These are phyloP conservation scores for Arge pagana DNA, from an alignment of 2,888 invertebrate genomes.

Conservation along the genomic window DNA sequence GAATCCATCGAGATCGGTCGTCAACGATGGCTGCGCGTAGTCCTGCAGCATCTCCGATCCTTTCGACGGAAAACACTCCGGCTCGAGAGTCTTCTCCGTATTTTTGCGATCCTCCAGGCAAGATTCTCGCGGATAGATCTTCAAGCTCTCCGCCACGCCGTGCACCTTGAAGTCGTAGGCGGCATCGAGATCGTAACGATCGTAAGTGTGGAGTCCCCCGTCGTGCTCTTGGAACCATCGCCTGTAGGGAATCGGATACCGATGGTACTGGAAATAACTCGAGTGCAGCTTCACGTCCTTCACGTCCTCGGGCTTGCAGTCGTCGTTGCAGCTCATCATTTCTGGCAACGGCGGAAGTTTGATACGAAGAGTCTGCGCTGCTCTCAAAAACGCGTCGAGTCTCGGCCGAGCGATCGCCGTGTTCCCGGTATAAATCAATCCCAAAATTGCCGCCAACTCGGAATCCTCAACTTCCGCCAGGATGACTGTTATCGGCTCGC, in stretches of 20 bases:
- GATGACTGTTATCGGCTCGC: constrained; percentile 66
- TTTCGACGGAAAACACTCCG: too few species aligned
- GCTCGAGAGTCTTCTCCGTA: constrained; percentile 1
- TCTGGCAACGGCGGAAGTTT: constrained; percentile 42
- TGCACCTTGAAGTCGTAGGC: constrained; percentile 5
- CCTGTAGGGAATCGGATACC: constrained; percentile 33
- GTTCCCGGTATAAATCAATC: constrained; percentile 73
- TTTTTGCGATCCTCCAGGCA: neutral
- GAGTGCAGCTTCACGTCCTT: constrained; percentile 40
- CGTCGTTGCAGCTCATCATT: constrained; percentile 22
- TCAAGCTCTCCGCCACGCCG: constrained; percentile 2
- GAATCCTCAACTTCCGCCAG: constrained; percentile 68
- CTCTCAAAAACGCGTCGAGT: constrained; percentile 65
- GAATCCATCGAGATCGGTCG: too few species aligned
- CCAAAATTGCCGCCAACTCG: constrained; percentile 67
- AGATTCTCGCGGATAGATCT: neutral
- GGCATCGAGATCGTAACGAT: constrained; percentile 2
- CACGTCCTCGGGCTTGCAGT: constrained; percentile 39
- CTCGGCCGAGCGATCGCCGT: constrained; percentile 65
- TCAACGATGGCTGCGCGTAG: too few species aligned
- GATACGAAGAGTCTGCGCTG: constrained; percentile 56
- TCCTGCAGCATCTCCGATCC: too few species aligned
- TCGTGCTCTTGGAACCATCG: constrained; percentile 16
- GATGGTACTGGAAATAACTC: constrained; percentile 41
- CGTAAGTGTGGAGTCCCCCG: constrained; percentile 1